Base-by-base conservation (phyloP, 2,797 vertebrate genomes). In the Chelon auratus region DNA sequence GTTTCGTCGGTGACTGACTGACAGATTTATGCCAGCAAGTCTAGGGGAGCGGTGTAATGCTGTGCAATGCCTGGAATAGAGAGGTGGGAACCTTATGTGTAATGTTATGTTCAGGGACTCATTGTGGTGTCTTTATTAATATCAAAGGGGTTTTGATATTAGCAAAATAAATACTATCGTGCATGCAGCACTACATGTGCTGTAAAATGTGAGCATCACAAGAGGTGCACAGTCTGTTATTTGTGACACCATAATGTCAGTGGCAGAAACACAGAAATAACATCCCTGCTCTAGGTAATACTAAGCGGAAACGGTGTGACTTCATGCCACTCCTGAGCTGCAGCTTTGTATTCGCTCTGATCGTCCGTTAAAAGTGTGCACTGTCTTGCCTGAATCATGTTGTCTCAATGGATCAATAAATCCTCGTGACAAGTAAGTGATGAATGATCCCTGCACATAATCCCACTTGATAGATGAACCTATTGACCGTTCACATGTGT, bases 391-490 rank as follows among this genome's bases (percentile, higher is more conserved):
- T 59, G 74, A 77, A 14, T 62, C 26, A 1, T 12, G 68, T 67
- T 53, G 36, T 69, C 69, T 54, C n/a, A 24, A 9, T 5, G 0
- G 61, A 77, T 87, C 74, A 55, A 74, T 85, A 70, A 11, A 13
- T 40, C 52, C 69, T 47, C 9, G 51, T 9, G 59, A 22, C 54
- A 39, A 45, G 39, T 13, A 33, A 20, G 47, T 69, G 74, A 85
- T 68, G 52, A 40, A 78, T 63, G 83, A 65, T 17, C 45, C 37
- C 50, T 22, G 53, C 45, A 75, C 77, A 68, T 66, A 75, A 75
- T 64, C 39, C 48, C 18, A 9, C 22, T 57, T 70, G 62, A 83
- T 48, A 37, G 54, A 64, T 70, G 51, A 56, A 59, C 55, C 50
- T 63, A 55, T 30, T 12, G 42, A 72, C 68, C 36, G 2, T 15